Percentiles rank a stretch among this genome's conserved stretches.
Conservation (phyloP, 2,888 invertebrate genomes). For the Lithophane semibrunnea region DNA sequence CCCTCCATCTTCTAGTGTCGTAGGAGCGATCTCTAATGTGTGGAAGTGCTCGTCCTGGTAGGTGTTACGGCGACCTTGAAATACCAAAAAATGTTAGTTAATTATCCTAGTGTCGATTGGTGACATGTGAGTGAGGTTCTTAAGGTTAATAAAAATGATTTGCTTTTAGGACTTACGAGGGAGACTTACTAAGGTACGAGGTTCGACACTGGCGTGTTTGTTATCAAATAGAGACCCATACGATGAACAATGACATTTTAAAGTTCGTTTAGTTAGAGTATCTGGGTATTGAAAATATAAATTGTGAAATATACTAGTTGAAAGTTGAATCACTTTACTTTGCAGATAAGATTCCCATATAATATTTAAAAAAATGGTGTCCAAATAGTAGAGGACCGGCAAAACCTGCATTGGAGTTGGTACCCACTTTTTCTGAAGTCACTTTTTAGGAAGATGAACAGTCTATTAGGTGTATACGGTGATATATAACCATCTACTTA, state of each 20-base stretch:
- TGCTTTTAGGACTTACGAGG: too few species aligned
- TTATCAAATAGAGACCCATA: not conserved
- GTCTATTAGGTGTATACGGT: not conserved
- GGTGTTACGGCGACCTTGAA: slow-evolving; percentile 90
- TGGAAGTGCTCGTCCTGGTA: slow-evolving; percentile 95
- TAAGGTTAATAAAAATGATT: not conserved
- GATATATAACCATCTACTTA: slow-evolving; percentile 69
- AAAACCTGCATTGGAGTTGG: not conserved
- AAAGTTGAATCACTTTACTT: not conserved
- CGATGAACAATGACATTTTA: not conserved
- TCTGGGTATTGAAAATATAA: not conserved
- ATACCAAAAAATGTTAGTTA: not conserved
- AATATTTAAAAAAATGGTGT: not conserved
- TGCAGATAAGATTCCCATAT: not conserved
- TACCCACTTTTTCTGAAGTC: not conserved
- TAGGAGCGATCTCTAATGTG: slow-evolving; percentile 95
- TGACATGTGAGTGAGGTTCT: not conserved
- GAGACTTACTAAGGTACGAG: too few species aligned
- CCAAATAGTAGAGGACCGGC: not conserved
- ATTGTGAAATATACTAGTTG: too few species aligned
- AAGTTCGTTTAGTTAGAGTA: not conserved
- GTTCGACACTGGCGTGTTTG: not conserved
- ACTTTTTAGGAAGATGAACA: not conserved
- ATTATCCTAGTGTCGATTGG: not conserved
- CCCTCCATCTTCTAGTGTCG: slow-evolving; percentile 94